Evolutionary conservation across 2,888 invertebrate species (phyloP), one percentile per base, ranked within the genome.

Genomic region (Xylophagus ater): DNA sequence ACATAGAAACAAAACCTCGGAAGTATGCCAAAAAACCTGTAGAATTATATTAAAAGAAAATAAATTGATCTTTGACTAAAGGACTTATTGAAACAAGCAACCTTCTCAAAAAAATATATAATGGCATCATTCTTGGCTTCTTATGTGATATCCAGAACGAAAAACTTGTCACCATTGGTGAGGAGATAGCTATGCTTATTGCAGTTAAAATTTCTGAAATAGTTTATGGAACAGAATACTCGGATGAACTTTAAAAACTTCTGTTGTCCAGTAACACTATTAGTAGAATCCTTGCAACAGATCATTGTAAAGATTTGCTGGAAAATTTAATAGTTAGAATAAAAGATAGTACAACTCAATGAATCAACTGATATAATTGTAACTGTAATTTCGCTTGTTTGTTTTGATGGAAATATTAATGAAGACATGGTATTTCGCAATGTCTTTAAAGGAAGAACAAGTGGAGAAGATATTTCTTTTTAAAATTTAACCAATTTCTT

Each of bases 391-490:
- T n/a, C n/a, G n/a, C n/a, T n/a, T n/a, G n/a, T n/a, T n/a, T n/a
- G n/a, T n/a, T n/a, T n/a, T n/a, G n/a, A n/a, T n/a, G n/a, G n/a
- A n/a, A n/a, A n/a, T n/a, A n/a, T n/a, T n/a, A n/a, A n/a, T n/a
- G n/a, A n/a, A n/a, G n/a, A n/a, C n/a, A n/a, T n/a, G n/a, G n/a
- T n/a, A n/a, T n/a, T n/a, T n/a, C n/a, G n/a, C n/a, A n/a, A n/a
- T n/a, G n/a, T n/a, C n/a, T n/a, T n/a, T n/a, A n/a, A n/a, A 26
- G 24, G 24, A 24, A 24, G 24, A 24, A 24, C 24, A 24, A 24
- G 10, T 24, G 9, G 24, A 6, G 8, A 24, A 24, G 24, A 24
- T 24, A 24, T 24, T 24, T n/a, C n/a, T 24, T 24, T 7, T 7
- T 5, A 5, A 24, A 24, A 7, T 24, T 24, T 10, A 7, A 24